Evolutionary conservation across 2,113 vertebrate species (phyloP).

Genomic region (Tragelaphus scriptus): DNA sequence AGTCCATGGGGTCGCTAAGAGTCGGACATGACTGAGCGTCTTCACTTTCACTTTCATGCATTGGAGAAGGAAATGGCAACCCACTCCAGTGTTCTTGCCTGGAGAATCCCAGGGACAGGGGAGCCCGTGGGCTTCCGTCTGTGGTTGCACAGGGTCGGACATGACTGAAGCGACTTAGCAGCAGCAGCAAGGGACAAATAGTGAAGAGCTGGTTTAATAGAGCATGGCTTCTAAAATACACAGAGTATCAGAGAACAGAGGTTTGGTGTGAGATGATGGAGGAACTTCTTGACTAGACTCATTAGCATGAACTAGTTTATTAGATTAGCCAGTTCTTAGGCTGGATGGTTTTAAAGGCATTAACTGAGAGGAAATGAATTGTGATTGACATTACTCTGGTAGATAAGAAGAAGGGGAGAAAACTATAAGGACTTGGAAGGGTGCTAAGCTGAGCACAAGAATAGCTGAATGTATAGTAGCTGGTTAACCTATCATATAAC

Average conservation of each 20-base stretch:
- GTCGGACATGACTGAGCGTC: rapidly evolving
- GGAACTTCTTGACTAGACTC: not conserved
- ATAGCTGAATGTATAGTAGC: not conserved
- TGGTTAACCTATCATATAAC: not conserved
- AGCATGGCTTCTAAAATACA: not conserved
- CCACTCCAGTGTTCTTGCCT: too few species aligned
- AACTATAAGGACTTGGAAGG: not conserved
- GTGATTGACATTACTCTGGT: not conserved
- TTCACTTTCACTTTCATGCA: too few species aligned
- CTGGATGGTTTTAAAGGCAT: not conserved
- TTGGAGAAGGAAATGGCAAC: too few species aligned
- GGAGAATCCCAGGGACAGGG: too few species aligned
- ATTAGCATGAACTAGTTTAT: not conserved
- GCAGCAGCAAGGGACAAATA: not conserved
- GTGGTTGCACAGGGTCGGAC: too few species aligned
- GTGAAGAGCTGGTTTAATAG: not conserved
- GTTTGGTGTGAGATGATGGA: not conserved
- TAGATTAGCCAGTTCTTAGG: not conserved
- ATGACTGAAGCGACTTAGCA: too few species aligned
- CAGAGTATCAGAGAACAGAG: not conserved
- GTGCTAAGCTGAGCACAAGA: not conserved
- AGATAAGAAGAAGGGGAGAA: not conserved
- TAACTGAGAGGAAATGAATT: not conserved
- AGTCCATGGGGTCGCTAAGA: too few species aligned
- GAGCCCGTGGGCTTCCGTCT: too few species aligned